These are phyloP conservation scores for Drosophila phalerata DNA, from an alignment of 2,888 invertebrate genomes.

Conservation along the genomic window DNA sequence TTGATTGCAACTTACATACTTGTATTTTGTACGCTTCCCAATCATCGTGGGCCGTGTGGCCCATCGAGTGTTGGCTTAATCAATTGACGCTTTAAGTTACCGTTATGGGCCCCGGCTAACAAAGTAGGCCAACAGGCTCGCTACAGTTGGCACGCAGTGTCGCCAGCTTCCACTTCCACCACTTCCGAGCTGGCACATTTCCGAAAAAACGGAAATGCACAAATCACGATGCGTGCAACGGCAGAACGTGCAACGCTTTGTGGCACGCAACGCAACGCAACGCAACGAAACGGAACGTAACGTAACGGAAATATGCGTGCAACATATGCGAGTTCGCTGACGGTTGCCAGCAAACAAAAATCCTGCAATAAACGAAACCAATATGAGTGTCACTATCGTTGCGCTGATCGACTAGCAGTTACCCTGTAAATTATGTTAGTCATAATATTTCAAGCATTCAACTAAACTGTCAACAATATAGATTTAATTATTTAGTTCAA, in stretches of 20 bases:
- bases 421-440: background rate
- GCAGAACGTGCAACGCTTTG: constrained; percentile 41
- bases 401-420: background rate
- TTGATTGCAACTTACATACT: constrained; percentile 47
- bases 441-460: background rate
- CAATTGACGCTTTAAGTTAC: constrained; percentile 66
- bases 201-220: constrained; percentile 69
- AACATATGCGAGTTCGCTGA: constrained; percentile 57
- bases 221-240: constrained; percentile 60
- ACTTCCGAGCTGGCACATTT: constrained; percentile 26
- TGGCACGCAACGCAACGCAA: constrained; percentile 55
- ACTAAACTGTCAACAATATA: too few relatives aligned
- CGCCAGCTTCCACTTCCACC: constrained; percentile 11
- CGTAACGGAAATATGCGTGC: constrained; percentile 70
- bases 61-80: constrained; percentile 50
- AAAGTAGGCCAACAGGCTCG: constrained; percentile 25
- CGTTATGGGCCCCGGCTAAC: background rate
- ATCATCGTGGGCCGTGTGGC: too few relatives aligned
- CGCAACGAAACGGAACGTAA: constrained; percentile 56
- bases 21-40: too few relatives aligned
- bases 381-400: background rate
- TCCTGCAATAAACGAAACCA: constrained; percentile 6
- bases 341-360: constrained; percentile 45
- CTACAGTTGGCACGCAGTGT: constrained; percentile 21
- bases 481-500: too few relatives aligned